A percentile compares a stretch with the other conserved stretches of the same genome.
Conservation (phyloP, 2,888 invertebrate species). For the Synanthedon myopaeformis region DNA sequence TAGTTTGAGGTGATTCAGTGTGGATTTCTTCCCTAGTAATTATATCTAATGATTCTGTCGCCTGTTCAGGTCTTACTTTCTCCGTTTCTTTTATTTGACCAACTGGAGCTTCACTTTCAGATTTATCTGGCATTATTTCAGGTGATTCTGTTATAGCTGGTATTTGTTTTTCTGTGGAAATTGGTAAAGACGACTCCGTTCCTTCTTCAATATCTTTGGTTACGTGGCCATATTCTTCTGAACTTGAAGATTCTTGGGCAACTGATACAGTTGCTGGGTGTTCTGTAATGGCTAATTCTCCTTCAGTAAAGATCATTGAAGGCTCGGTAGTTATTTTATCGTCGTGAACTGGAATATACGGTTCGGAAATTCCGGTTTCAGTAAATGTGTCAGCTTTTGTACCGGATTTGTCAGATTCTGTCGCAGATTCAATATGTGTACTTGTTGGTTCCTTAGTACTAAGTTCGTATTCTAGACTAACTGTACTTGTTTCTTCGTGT, state of each 20-base stretch:
- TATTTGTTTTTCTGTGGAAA: slow-evolving; percentile 1
- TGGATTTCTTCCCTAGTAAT: background rate
- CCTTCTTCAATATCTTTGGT: slow-evolving; percentile 4
- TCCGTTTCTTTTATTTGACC: slow-evolving; percentile 1
- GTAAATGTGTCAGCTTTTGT: background rate
- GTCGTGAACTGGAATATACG: background rate
- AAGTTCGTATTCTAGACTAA: background rate
- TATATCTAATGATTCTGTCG: too few relatives aligned
- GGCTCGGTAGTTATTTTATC: background rate
- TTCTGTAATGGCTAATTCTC: slow-evolving; percentile 4
- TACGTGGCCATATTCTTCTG: background rate
- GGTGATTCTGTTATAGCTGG: slow-evolving; percentile 1
- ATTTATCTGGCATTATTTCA: slow-evolving; percentile 3
- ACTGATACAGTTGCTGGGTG: background rate
- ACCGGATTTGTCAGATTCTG: background rate
- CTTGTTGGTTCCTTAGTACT: background rate
- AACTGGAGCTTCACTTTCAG: slow-evolving; percentile 1
- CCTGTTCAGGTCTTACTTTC: background rate
- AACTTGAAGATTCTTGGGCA: background rate
- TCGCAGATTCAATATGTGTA: background rate
- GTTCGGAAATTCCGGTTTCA: background rate
- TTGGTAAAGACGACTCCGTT: slow-evolving; percentile 5
- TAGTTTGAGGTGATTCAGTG: slow-evolving; percentile 4
- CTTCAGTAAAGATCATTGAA: background rate
- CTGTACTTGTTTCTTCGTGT: too few relatives aligned